phyloP scores from a whole-genome alignment of 1,140 invertebrate genomes.

The Lanistes nyassanus region DNA sequence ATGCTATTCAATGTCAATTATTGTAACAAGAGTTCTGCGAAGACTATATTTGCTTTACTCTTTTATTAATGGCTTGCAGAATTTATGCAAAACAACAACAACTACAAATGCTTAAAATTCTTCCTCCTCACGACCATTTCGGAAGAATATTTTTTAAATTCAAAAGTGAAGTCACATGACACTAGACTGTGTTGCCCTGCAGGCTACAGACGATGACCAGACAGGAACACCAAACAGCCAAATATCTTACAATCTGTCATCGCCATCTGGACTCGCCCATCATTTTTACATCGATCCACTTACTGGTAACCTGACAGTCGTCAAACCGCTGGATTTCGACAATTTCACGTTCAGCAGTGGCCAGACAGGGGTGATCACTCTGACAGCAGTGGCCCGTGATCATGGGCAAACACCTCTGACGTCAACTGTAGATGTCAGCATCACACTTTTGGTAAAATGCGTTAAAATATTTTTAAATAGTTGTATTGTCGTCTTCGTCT shows the following conservation, averaged over 20 bases:
- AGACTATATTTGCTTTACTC: constrained; percentile 6
- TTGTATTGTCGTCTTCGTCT: background rate
- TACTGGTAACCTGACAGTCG: constrained; percentile 6
- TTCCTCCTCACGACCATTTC: constrained; percentile 90
- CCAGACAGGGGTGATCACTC: background rate
- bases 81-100: constrained; percentile 80
- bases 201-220: constrained; percentile 46
- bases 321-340: background rate
- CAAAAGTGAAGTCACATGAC: constrained; percentile 71
- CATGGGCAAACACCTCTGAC: background rate
- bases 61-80: constrained; percentile 71
- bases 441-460: constrained; percentile 1
- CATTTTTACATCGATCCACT: constrained; percentile 25
- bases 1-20: constrained; percentile 7
- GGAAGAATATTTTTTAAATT: constrained; percentile 79
- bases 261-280: constrained; percentile 18
- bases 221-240: constrained; percentile 35
- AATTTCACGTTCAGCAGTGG: background rate
- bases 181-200: background rate
- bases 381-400: constrained; percentile 14
- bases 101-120: constrained; percentile 80
- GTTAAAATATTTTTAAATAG: background rate
- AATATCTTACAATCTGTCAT: constrained; percentile 24
- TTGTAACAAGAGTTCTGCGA: constrained; percentile 19
- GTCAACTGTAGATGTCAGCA: background rate